Evolutionary conservation across 1,140 invertebrate genomes (phyloP).

Genomic region (Gryon sp.): DNA sequence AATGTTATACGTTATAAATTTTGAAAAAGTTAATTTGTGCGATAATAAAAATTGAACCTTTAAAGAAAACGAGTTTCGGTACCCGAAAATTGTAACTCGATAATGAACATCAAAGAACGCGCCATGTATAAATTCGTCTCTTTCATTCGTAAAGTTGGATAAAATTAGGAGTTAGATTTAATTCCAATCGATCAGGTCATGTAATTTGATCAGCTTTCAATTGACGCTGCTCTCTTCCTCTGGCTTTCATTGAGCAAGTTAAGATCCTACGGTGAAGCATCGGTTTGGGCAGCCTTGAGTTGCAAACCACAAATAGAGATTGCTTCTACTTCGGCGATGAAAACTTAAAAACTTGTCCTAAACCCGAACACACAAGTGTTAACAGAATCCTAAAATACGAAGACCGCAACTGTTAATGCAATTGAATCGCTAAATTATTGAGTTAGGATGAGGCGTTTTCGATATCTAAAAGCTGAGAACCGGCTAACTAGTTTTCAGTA

Average conservation of each 20-base stretch:
- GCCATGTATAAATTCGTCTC: constrained; percentile 18
- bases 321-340: constrained; percentile 45
- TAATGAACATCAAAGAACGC: constrained; percentile 23
- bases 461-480: constrained; percentile 23
- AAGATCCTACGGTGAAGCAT: constrained; percentile 52
- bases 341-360: constrained; percentile 62
- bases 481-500: constrained; percentile 2
- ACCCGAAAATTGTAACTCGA: constrained; percentile 5
- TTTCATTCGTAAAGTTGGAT: constrained; percentile 24
- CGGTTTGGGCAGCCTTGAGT: constrained; percentile 61
- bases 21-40: too few species aligned
- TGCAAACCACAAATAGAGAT: constrained; percentile 61
- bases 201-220: constrained; percentile 59
- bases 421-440: constrained; percentile 35
- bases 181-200: constrained; percentile 49
- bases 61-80: neutral
- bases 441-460: constrained; percentile 6
- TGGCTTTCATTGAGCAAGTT: constrained; percentile 45
- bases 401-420: constrained; percentile 57
- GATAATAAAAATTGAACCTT: too few species aligned
- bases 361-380: constrained; percentile 58
- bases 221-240: constrained; percentile 27
- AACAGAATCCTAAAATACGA: constrained; percentile 59
- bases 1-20: too few species aligned
- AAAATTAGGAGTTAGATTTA: constrained; percentile 55